Conservation (phyloP, 2,888 invertebrate genomes). For the Rhagophthalmus giganteus region DNA sequence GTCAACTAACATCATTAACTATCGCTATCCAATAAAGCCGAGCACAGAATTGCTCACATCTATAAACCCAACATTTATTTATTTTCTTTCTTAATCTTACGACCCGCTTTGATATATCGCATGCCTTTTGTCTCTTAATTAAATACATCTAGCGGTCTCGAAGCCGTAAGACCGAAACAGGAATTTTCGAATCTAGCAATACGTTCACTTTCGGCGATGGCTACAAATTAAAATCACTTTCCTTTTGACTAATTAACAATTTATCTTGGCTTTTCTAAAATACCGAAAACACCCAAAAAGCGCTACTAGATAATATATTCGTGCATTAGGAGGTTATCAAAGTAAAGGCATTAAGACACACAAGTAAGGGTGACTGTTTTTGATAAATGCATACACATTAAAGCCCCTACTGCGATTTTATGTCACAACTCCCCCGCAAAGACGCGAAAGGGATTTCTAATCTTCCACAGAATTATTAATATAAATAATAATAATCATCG, state of each 20-base stretch:
- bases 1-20: constrained; percentile 33
- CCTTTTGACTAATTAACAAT: too few relatives aligned
- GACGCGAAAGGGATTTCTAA: constrained; percentile 37
- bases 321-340: constrained; percentile 26
- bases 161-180: constrained; percentile 12
- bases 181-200: neutral
- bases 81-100: constrained; percentile 37
- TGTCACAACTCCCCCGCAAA: constrained; percentile 29
- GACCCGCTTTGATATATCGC: constrained; percentile 39
- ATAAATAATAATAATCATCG: constrained; percentile 38
- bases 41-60: constrained; percentile 29
- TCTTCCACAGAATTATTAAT: constrained; percentile 39
- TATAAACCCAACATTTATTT: constrained; percentile 35
- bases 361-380: constrained; percentile 29
- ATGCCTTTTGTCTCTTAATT: constrained; percentile 38
- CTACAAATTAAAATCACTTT: too few relatives aligned
- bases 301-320: neutral
- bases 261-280: neutral
- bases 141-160: constrained; percentile 28
- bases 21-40: constrained; percentile 35
- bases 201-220: neutral
- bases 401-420: constrained; percentile 32
- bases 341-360: constrained; percentile 20
- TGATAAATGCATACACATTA: constrained; percentile 38
- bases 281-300: neutral